phyloP scores from a whole-genome alignment of 2,113 vertebrate genomes.

The Nothocercus julius region DNA sequence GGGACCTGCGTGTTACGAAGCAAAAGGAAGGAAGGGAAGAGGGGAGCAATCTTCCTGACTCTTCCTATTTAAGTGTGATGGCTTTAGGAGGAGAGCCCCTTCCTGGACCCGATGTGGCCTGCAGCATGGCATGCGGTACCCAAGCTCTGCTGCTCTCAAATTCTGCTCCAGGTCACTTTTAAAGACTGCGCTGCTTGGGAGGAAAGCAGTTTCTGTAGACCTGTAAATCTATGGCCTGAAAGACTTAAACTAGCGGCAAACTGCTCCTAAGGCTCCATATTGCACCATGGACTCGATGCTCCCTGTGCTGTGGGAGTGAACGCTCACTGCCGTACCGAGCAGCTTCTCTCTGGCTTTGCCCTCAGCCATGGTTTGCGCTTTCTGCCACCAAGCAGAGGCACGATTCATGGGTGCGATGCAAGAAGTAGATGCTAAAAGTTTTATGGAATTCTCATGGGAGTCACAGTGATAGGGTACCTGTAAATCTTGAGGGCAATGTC shows the following conservation, averaged over 20 bases:
- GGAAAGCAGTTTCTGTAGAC: too few species aligned
- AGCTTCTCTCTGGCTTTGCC: neutral
- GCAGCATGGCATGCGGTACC: too few species aligned
- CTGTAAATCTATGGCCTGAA: neutral
- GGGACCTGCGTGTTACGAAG: neutral
- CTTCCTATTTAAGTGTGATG: too few species aligned
- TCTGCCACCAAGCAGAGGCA: neutral
- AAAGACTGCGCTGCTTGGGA: too few species aligned
- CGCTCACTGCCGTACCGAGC: fast-evolving
- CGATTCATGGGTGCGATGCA: neutral
- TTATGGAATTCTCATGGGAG: constrained; percentile 22
- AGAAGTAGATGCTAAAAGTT: neutral
- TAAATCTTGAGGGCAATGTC: neutral
- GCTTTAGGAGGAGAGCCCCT: too few species aligned
- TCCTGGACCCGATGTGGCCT: too few species aligned
- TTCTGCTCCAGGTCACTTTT: too few species aligned
- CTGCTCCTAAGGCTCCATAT: fast-evolving
- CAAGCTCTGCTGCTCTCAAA: too few species aligned
- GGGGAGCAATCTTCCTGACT: too few species aligned
- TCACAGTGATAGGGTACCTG: neutral
- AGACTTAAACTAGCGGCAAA: neutral
- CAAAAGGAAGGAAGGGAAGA: neutral
- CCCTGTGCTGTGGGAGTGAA: fast-evolving
- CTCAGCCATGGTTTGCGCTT: neutral
- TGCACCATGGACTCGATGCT: fast-evolving